phyloP scores from a whole-genome alignment of 2,113 vertebrate species.

The Acinonyx jubatus region DNA sequence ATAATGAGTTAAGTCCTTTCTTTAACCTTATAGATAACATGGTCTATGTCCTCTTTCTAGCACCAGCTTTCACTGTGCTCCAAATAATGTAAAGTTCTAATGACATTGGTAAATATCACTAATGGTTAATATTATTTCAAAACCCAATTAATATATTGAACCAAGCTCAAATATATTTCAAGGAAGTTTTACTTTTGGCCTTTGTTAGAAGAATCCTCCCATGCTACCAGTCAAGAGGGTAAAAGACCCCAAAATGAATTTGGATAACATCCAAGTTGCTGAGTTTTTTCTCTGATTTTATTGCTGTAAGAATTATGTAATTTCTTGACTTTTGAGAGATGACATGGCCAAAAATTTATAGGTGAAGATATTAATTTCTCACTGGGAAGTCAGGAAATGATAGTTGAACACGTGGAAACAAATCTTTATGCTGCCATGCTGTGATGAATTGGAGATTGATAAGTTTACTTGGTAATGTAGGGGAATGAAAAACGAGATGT shows the following conservation, averaged over 20 bases:
- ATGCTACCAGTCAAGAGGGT: not conserved
- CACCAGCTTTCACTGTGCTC: not conserved
- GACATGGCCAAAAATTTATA: not conserved
- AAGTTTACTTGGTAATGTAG: not conserved
- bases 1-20: not conserved
- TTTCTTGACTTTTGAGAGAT: constrained; percentile 25
- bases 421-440: not conserved
- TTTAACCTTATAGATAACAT: not conserved
- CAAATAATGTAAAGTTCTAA: not conserved
- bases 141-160: not conserved
- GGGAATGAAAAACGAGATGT: constrained; percentile 41
- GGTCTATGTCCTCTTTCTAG: not conserved
- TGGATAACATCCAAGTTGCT: not conserved
- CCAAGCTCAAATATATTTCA: not conserved
- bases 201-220: constrained; percentile 7
- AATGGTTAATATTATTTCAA: constrained; percentile 38
- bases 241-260: not conserved
- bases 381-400: not conserved
- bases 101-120: not conserved
- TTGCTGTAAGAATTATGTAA: not conserved
- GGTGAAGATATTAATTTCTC: constrained; percentile 9
- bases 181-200: not conserved
- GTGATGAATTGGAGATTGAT: constrained; percentile 25
- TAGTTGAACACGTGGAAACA: not conserved
- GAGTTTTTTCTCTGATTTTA: constrained; percentile 13